Conservation (phyloP, 2,888 invertebrate genomes). For the Dichetophora obliterata region DNA sequence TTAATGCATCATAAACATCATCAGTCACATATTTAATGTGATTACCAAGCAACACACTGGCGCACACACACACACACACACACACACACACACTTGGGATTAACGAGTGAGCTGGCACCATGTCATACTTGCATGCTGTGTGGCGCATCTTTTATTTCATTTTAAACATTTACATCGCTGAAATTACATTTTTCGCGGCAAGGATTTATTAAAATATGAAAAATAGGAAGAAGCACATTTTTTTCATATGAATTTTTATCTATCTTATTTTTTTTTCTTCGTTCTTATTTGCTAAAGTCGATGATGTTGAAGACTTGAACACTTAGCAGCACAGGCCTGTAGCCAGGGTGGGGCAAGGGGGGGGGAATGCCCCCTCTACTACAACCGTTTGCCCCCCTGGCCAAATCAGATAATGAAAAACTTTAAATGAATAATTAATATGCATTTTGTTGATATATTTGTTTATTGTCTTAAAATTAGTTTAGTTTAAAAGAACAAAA, state of each 20-base stretch:
- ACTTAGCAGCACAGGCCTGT: too few species aligned
- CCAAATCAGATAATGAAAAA: too few species aligned
- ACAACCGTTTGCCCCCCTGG: too few species aligned
- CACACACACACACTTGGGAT: not conserved
- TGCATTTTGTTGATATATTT: too few species aligned
- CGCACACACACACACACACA: not conserved
- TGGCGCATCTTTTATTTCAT: not conserved
- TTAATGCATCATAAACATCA: constrained; percentile 1
- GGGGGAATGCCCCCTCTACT: too few species aligned
- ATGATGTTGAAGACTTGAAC: too few species aligned
- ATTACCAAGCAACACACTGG: constrained; percentile 15
- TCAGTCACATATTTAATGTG: constrained; percentile 21
- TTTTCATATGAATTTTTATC: not conserved
- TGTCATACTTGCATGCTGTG: not conserved
- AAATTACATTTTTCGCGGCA: constrained; percentile 9
- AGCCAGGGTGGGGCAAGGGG: too few species aligned
- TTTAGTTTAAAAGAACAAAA: too few species aligned
- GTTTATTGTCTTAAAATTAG: too few species aligned
- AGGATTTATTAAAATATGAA: not conserved
- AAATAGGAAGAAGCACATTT: not conserved
- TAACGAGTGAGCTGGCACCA: not conserved
- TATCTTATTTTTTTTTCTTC: not conserved
- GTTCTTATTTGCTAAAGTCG: too few species aligned
- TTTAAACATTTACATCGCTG: not conserved
- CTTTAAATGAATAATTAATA: too few species aligned